Percentiles rank a stretch among this genome's conserved stretches.
phyloP scores from a whole-genome alignment of 92 coral and sea anemone genomes.

The Phymanthus crucifer region DNA sequence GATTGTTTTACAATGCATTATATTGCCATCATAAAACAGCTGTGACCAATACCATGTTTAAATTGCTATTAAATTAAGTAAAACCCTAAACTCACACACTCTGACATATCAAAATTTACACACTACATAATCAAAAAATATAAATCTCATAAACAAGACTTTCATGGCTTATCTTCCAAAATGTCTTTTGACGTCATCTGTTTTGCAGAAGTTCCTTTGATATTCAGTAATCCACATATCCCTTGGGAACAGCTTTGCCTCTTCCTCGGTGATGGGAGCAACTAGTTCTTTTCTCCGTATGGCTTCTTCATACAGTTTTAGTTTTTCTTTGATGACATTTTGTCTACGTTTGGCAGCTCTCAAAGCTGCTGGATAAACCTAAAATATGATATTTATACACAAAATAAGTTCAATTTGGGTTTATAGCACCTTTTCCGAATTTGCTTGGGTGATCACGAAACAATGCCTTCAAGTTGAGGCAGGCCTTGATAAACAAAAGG shows the following conservation, averaged over 20 bases:
- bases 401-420: background rate
- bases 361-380: constrained; percentile 98
- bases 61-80: too few species aligned
- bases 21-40: too few species aligned
- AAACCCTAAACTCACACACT: background rate
- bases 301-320: constrained; percentile 72
- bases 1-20: too few species aligned
- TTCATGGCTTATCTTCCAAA: constrained; percentile 36
- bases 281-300: constrained; percentile 57
- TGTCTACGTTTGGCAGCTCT: constrained; percentile 95
- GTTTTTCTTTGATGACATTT: constrained; percentile 67
- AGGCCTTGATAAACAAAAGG: too few species aligned
- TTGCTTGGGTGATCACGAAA: too few species aligned
- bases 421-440: too few species aligned
- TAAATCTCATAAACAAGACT: background rate
- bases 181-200: constrained; percentile 66
- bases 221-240: constrained; percentile 93
- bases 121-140: background rate
- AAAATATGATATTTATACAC: background rate
- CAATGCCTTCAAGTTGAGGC: too few species aligned
- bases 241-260: constrained; percentile 58
- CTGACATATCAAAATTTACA: constrained; percentile 4
- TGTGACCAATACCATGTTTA: too few species aligned
- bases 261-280: constrained; percentile 56
- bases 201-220: constrained; percentile 90